phyloP scores from a whole-genome alignment of 2,113 vertebrate genomes.

The Pungitius pungitius region DNA sequence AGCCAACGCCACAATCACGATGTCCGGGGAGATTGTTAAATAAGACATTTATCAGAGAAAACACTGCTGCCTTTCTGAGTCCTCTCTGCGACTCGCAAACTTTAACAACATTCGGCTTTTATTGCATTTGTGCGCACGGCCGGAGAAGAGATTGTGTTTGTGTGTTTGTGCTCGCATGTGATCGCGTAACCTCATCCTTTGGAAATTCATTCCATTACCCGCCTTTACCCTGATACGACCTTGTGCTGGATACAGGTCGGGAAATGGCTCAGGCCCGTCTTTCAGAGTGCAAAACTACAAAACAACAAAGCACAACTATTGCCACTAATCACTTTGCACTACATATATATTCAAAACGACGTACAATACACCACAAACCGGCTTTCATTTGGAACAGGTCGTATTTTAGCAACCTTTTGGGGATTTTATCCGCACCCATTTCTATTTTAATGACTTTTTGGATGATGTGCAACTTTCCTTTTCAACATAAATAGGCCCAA shows the following conservation, averaged over 20 bases:
- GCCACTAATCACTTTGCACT: not conserved
- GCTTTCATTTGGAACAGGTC: too few species aligned
- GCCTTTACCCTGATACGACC: conserved; percentile 23
- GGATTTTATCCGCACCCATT: not conserved
- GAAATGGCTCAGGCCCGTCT: not conserved
- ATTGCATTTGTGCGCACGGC: not conserved
- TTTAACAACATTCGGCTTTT: conserved; percentile 22
- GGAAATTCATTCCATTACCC: conserved; percentile 33
- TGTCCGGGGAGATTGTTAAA: conserved; percentile 63
- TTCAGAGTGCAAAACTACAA: not conserved
- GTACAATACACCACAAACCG: not conserved
- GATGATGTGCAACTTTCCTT: not conserved
- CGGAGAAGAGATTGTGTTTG: not conserved
- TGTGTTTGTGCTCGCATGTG: conserved; percentile 13
- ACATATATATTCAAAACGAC: not conserved
- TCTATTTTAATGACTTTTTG: not conserved
- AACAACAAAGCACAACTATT: not conserved
- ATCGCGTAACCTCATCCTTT: conserved; percentile 15
- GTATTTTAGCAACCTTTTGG: not conserved
- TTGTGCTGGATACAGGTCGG: conserved; percentile 1
- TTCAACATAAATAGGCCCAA: not conserved
- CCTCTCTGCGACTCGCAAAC: conserved; percentile 28
- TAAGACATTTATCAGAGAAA: conserved; percentile 59
- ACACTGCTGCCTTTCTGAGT: conserved; percentile 14
- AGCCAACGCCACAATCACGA: conserved; percentile 63